Evolutionary conservation across 2,888 invertebrate genomes (phyloP).

Genomic region (Caenorhabditis uteleia): DNA sequence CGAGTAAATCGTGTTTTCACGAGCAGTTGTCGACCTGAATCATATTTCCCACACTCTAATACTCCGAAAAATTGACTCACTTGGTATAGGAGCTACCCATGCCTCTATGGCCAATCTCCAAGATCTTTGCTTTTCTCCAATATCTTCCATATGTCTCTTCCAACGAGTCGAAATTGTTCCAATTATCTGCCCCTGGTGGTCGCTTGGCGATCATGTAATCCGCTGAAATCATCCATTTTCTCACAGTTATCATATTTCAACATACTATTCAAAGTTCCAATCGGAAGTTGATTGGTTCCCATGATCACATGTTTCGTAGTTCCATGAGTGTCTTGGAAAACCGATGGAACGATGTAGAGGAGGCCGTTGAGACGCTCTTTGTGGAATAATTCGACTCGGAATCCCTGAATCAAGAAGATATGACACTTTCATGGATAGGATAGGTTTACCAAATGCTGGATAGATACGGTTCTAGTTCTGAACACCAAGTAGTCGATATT

Average conservation of each 20-base stretch:
- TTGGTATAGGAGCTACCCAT: constrained; percentile 82
- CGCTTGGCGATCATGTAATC: constrained; percentile 52
- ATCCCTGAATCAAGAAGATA: constrained; percentile 30
- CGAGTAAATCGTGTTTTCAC: constrained; percentile 95
- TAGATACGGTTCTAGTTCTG: constrained; percentile 61
- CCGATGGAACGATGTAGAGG: constrained; percentile 48
- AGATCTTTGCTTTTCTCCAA: constrained; percentile 58
- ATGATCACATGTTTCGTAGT: constrained; percentile 45
- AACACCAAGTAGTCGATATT: constrained; percentile 60
- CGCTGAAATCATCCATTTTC: constrained; percentile 41
- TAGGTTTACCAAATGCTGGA: constrained; percentile 57
- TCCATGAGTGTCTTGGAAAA: constrained; percentile 51
- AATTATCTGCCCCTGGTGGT: constrained; percentile 17
- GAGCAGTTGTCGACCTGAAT: constrained; percentile 73
- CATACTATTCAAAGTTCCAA: constrained; percentile 50
- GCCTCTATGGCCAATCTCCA: constrained; percentile 96
- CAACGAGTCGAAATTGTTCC: constrained; percentile 25
- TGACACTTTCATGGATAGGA: neutral
- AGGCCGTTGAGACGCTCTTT: constrained; percentile 41
- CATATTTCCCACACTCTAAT: constrained; percentile 5
- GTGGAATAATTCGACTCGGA: constrained; percentile 52
- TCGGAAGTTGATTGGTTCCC: constrained; percentile 41
- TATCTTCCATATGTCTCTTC: constrained; percentile 40
- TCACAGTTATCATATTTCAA: neutral
- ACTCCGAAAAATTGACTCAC: constrained; percentile 22